phyloP scores from a whole-genome alignment of 2,113 vertebrate genomes.

The Rhea americana region DNA sequence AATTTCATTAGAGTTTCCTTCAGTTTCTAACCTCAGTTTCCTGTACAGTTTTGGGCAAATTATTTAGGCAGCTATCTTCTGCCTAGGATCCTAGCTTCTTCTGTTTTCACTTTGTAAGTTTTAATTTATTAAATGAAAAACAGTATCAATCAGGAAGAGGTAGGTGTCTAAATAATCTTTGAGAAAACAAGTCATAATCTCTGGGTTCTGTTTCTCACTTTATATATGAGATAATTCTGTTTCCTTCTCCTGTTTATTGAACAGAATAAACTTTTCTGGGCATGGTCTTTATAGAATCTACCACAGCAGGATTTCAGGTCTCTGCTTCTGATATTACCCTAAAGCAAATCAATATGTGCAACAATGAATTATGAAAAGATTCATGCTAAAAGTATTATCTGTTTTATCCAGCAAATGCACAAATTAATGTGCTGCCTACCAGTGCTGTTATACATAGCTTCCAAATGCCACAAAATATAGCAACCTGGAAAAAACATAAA shows the following conservation, averaged over 20 bases:
- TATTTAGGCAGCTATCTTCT: not conserved
- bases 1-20: not conserved
- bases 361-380: not conserved
- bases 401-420: not conserved
- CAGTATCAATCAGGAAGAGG: not conserved
- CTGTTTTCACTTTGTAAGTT: not conserved
- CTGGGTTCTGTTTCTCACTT: not conserved
- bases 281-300: not conserved
- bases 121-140: not conserved
- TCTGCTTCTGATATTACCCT: not conserved
- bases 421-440: not conserved
- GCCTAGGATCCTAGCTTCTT: not conserved
- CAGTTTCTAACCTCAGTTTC: not conserved
- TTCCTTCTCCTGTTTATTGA: not conserved
- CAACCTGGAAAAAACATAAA: not conserved
- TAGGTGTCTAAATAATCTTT: not conserved
- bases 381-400: not conserved
- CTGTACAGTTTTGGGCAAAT: not conserved
- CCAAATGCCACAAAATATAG: not conserved
- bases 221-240: not conserved
- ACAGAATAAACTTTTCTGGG: not conserved
- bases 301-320: not conserved
- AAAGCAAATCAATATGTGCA: not conserved
- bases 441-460: not conserved
- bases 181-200: not conserved